Conservation (phyloP, 2,797 vertebrate genomes). For the Florisuga fusca region DNA sequence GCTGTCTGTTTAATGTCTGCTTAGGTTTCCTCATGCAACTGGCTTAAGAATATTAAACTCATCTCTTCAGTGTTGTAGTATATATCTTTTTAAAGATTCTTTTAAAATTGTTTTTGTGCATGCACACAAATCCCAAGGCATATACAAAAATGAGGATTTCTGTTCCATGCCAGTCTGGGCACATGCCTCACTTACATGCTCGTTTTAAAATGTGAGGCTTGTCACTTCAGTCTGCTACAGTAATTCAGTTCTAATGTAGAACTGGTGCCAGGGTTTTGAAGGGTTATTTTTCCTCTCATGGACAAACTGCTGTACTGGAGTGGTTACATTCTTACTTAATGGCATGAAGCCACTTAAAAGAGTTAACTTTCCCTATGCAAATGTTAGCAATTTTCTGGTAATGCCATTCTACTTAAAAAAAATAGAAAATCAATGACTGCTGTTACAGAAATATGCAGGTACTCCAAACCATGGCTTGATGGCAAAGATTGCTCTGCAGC, state of each 20-base stretch:
- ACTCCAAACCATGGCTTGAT: not conserved
- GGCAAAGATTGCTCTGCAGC: not conserved
- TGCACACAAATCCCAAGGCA: not conserved
- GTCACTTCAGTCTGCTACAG: conserved; percentile 50
- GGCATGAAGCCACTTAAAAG: conserved; percentile 48
- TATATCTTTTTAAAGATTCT: not conserved
- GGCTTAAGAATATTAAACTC: not conserved
- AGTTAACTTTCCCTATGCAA: conserved; percentile 20
- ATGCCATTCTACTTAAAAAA: conserved; percentile 19
- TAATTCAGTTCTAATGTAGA: conserved; percentile 19
- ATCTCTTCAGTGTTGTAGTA: not conserved
- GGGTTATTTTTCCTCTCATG: conserved; percentile 42
- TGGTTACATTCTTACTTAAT: conserved; percentile 16
- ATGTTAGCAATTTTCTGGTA: conserved; percentile 36
- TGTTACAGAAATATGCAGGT: not conserved
- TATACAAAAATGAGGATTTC: not conserved
- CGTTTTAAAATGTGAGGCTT: conserved; percentile 10
- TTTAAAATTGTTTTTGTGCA: conserved; percentile 2
- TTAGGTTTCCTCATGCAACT: not conserved
- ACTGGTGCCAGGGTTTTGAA: conserved; percentile 26
- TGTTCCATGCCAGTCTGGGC: not conserved
- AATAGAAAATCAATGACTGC: conserved; percentile 1
- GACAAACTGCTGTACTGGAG: conserved; percentile 23
- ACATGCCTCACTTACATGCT: not conserved
- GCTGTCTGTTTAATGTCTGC: not conserved